phyloP scores from a whole-genome alignment of 2,797 vertebrate genomes.

The Sebastes itinus region DNA sequence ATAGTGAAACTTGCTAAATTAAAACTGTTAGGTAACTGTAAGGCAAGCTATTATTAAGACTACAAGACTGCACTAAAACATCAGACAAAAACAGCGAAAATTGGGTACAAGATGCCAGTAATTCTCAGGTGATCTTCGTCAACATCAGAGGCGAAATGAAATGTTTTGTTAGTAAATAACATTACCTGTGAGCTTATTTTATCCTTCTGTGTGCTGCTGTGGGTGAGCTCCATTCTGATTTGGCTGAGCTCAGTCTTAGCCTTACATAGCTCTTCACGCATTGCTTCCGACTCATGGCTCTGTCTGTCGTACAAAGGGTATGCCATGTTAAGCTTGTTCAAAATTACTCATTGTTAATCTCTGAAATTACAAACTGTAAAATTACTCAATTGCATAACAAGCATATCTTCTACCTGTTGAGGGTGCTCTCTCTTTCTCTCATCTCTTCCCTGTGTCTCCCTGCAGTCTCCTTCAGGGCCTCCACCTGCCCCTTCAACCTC shows the following conservation, averaged over 20 bases:
- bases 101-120: conserved; percentile 3
- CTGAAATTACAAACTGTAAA: not conserved
- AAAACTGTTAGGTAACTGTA: not conserved
- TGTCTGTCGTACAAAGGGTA: conserved; percentile 65
- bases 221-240: conserved; percentile 58
- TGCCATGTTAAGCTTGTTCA: conserved; percentile 1
- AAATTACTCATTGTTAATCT: not conserved
- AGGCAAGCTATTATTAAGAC: not conserved
- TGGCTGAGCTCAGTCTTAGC: conserved; percentile 69
- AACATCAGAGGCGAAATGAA: conserved; percentile 43
- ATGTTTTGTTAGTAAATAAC: conserved; percentile 55
- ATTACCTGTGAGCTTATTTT: conserved; percentile 74
- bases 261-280: conserved; percentile 63
- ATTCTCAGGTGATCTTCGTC: conserved; percentile 27
- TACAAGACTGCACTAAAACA: not conserved
- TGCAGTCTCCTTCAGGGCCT: conserved; percentile 72
- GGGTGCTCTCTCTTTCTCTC: conserved; percentile 64
- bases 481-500: conserved; percentile 75
- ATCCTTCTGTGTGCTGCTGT: conserved; percentile 63
- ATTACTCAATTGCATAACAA: not conserved
- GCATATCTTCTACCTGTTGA: conserved; percentile 69
- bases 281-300: conserved; percentile 68
- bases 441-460: conserved; percentile 72
- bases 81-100: not conserved
- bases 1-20: not conserved